Conservation (phyloP, 1,140 invertebrate species). For the Bombus waltoni region DNA sequence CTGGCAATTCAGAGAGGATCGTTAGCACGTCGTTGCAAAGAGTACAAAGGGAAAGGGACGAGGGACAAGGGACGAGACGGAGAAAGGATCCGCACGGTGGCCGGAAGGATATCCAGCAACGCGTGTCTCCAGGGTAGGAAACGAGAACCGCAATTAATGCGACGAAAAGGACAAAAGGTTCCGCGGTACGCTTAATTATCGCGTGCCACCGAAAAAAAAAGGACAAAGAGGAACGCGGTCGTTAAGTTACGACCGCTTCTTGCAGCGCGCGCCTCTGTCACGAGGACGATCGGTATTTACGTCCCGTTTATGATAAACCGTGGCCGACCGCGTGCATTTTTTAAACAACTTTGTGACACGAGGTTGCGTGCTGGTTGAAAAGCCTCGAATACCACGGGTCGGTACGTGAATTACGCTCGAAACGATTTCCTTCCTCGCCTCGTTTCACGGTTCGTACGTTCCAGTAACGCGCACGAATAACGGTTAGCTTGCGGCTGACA, state of each 20-base stretch:
- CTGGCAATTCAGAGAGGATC: background rate
- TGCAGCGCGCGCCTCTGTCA: background rate
- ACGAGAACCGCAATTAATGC: constrained; percentile 65
- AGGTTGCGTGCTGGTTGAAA: constrained; percentile 21
- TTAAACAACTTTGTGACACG: constrained; percentile 5
- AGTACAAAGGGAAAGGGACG: background rate
- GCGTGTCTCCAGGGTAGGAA: constrained; percentile 71
- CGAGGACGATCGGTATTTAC: constrained; percentile 7
- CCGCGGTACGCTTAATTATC: constrained; percentile 52
- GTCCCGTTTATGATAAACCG: no score
- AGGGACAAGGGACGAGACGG: background rate
- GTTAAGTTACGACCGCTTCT: constrained; percentile 14
- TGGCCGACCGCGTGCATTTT: background rate
- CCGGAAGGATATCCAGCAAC: constrained; percentile 74
- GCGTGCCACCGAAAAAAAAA: constrained; percentile 45
- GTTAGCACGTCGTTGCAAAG: background rate
- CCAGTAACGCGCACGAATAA: constrained; percentile 61
- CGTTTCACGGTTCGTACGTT: constrained; percentile 65
- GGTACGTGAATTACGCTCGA: constrained; percentile 55
- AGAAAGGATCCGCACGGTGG: constrained; percentile 21
- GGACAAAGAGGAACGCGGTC: constrained; percentile 36
- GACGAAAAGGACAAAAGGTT: constrained; percentile 54
- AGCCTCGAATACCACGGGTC: constrained; percentile 29
- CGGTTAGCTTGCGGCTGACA: constrained; percentile 47
- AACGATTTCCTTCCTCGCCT: constrained; percentile 62